Conservation (phyloP, 2,113 vertebrate genomes). For the Caretta caretta region DNA sequence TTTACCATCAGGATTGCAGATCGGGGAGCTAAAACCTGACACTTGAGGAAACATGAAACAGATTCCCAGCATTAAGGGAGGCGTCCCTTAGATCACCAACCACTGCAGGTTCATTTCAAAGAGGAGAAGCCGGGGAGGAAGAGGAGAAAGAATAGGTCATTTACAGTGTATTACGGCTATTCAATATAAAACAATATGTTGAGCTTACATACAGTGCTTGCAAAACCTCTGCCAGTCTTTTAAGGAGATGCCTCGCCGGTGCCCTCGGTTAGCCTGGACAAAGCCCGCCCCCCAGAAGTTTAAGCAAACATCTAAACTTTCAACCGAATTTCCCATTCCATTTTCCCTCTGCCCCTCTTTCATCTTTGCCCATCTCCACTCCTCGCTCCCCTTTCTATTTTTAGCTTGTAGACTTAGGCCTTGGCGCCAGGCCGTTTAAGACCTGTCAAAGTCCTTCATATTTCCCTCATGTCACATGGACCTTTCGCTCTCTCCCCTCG, state of each 20-base stretch:
- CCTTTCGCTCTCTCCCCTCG: constrained; percentile 81
- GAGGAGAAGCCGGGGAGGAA: neutral
- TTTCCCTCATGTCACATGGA: constrained; percentile 93
- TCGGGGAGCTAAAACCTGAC: neutral
- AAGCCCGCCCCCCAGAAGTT: neutral
- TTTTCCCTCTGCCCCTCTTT: constrained; percentile 74
- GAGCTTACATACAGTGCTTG: no score
- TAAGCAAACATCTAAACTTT: neutral
- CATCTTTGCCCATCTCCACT: constrained; percentile 86
- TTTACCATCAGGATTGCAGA: neutral
- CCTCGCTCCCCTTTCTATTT: constrained; percentile 90
- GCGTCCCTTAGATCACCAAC: neutral
- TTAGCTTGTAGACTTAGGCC: constrained; percentile 91
- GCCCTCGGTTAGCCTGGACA: neutral
- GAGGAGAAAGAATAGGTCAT: no score
- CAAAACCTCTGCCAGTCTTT: neutral
- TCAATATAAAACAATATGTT: no score
- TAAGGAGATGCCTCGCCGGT: neutral
- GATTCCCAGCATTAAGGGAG: neutral
- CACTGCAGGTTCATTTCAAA: neutral
- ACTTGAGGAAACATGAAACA: neutral
- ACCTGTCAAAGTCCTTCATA: constrained; percentile 98
- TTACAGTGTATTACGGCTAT: no score
- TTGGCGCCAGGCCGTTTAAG: constrained; percentile 97
- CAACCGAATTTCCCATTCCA: neutral